Base-by-base conservation (phyloP, 1,140 invertebrate species). In the Drosophila suzukii region DNA sequence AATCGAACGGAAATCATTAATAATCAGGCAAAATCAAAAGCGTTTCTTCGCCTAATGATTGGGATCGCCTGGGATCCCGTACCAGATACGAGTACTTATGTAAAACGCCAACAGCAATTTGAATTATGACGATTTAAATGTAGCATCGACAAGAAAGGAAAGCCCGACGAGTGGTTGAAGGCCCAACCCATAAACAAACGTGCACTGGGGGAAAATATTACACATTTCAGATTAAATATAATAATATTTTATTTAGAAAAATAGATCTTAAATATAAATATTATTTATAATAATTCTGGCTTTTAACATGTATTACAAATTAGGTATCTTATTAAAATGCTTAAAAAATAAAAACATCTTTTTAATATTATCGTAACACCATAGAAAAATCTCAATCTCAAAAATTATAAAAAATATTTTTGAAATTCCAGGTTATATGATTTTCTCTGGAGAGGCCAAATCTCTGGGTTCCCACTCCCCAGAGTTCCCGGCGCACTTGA, bases 1-100 rank as follows among this genome's bases (percentile, higher is more conserved):
- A 83, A 86, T 89, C 81, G 84, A 86, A 83, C 83, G 83, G 83
- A 86, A 86, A 86, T 86, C 83, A 86, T 86, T 86, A 89, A 86
- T 86, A 86, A 89, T 89, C 83, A 63, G 63, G 41, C 76, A 66
- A 74, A 79, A 75, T 77, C 74, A 74, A 83, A 75, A 81, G 78
- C 70, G 80, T 78, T 78, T 66, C 58, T 78, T 63, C 39, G 47
- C 78, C 86, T 86, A 86, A 86, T 86, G 83, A 86, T 88, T 60
- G 83, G 67, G 75, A 78, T 76, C 73, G 73, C 50, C 53, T n/a
- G 7, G 41, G n/a, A 17, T 36, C 47, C 38, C 46, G 36, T 30
- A 41, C 30, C 15, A 54, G 68, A 66, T 66, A 55, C 41, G 55
- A 53, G 39, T 49, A 68, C 55, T 55, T 63, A 58, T 75, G 72